Base-by-base conservation (phyloP, 2,888 invertebrate species). In the Ferrisia virgata region DNA sequence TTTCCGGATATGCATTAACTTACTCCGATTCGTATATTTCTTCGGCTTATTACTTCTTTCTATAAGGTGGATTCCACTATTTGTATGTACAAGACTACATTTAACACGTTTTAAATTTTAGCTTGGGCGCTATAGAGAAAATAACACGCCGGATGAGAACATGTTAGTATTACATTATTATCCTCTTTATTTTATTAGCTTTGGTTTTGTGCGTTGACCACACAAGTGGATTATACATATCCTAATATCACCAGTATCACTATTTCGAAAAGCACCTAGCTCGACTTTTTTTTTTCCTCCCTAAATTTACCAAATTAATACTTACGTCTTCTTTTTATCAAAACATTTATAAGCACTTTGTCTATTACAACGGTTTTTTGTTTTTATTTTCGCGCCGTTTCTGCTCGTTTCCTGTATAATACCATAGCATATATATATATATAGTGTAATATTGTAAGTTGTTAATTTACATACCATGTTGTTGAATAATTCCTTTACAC, bases 101-200 rank as follows among this genome's bases (percentile, higher is more conserved):
- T 80, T 80, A 80, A 80, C 80, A 80, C 80, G 80, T 80, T 80
- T 80, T 80, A 80, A 80, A 80, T 80, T 80, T 80, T 80, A 80
- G 80, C 53, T 80, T 80, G 53, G 80, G 53, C 53, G 80, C 80
- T 47, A 53, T 53, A 22, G 18, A 43, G 80, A 80, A 80, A 47
- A 80, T 80, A 80, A 80, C 53, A 53, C 18, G 47, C 53, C 80
- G 80, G 31, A 80, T 80, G 80, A 18, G 53, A 80, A 80, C 80
- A 80, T 47, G 80, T 53, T 80, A 53, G 80, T 80, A 80, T 80
- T 82, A 82, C 82, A 82, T 69, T 82, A 82, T 82, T 82, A 82
- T 82, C 82, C 82, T 82, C 82, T 82, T 82, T 82, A 82, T 82
- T 82, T 82, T 82, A 82, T 82, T 82, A 64, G 58, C 53, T 82